A percentile compares a stretch with the other conserved stretches of the same genome.
Conservation (phyloP, 2,113 vertebrate genomes). For the Elaphurus davidianus region DNA sequence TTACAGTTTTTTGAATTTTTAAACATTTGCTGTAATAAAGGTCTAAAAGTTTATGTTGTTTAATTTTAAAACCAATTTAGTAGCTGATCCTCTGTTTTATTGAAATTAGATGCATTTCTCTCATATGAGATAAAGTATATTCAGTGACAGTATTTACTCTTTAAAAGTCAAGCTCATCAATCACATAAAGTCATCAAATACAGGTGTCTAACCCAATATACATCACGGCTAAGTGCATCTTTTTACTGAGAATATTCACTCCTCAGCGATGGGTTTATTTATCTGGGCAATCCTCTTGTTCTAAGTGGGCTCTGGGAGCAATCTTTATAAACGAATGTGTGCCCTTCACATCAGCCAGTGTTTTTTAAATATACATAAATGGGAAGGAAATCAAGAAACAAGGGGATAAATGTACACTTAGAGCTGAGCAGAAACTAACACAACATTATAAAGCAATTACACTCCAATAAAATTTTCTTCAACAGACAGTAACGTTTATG, state of each 20-base stretch:
- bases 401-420: neutral
- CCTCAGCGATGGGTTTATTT: constrained; percentile 34
- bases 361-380: neutral
- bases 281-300: constrained; percentile 3
- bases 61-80: neutral
- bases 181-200: rapidly evolving
- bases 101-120: neutral
- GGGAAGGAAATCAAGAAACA: neutral
- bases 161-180: neutral
- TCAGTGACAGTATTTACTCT: neutral
- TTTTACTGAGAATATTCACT: neutral
- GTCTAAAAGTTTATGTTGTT: neutral
- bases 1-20: neutral
- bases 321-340: neutral
- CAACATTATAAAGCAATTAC: neutral
- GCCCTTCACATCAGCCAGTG: neutral
- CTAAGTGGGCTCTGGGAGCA: neutral
- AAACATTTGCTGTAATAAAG: neutral
- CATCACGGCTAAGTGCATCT: neutral
- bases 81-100: neutral
- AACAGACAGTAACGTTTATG: neutral
- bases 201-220: rapidly evolving
- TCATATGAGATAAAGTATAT: neutral
- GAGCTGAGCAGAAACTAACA: neutral
- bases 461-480: neutral